Evolutionary conservation across 2,797 vertebrate genomes (phyloP).

Genomic region (Molothrus aeneus): DNA sequence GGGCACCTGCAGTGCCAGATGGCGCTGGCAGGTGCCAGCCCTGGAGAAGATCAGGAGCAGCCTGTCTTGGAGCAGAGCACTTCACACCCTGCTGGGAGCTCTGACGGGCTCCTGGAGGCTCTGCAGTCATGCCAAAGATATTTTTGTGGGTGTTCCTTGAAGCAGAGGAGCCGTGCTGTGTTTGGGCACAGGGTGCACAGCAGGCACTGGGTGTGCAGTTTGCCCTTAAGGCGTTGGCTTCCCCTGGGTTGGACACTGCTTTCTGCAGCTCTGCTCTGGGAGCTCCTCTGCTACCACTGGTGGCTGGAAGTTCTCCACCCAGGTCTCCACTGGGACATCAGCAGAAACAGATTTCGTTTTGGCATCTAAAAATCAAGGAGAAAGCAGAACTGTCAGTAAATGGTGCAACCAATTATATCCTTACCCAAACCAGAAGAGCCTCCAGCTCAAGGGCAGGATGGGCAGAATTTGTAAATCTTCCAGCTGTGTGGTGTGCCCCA

Average conservation of each 20-base stretch:
- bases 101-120: neutral
- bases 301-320: neutral
- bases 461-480: neutral
- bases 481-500: neutral
- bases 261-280: neutral
- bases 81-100: neutral
- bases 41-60: neutral
- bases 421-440: neutral
- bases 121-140: neutral
- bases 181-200: neutral
- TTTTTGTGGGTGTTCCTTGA: neutral
- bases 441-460: neutral
- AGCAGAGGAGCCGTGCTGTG: neutral
- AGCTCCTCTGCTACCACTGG: neutral
- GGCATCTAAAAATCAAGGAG: neutral
- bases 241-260: neutral
- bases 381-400: neutral
- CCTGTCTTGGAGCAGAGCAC: neutral
- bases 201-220: neutral
- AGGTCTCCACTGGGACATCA: accelerated
- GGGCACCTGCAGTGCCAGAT: neutral
- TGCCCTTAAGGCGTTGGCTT: neutral
- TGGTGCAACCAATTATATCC: neutral
- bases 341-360: neutral
- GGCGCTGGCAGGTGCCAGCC: neutral